Evolutionary conservation across 2,888 invertebrate genomes (phyloP).

Genomic region (Hirtodrosophila alboralis): DNA sequence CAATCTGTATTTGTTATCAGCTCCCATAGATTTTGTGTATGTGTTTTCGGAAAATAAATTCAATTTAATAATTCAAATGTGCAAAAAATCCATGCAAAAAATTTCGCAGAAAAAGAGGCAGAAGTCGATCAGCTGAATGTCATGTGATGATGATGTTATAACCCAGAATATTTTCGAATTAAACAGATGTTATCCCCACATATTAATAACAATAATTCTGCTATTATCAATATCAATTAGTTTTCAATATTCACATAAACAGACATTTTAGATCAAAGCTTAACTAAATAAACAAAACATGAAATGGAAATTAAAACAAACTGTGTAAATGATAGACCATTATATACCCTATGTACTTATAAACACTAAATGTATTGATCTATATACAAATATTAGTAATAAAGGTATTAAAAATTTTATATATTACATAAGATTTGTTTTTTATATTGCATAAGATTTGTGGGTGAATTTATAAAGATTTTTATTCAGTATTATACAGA

Average conservation of each 20-base stretch:
- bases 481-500: no score
- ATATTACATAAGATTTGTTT: no score
- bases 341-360: constrained; percentile 7
- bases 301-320: no score
- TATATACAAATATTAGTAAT: no score
- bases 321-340: not conserved
- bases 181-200: constrained; percentile 11
- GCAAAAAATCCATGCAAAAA: constrained; percentile 29
- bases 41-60: constrained; percentile 28
- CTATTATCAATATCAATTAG: constrained; percentile 5
- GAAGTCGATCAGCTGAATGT: constrained; percentile 28
- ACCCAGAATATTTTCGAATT: constrained; percentile 1
- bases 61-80: constrained; percentile 40
- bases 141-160: constrained; percentile 33
- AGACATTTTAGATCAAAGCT: constrained; percentile 9
- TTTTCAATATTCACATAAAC: not conserved
- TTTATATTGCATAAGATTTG: no score
- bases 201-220: constrained; percentile 3
- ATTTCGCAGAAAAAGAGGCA: not conserved
- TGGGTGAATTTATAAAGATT: no score
- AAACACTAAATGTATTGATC: no score
- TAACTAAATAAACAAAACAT: not conserved
- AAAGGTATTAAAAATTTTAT: no score
- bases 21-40: constrained; percentile 15
- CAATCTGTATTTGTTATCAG: constrained; percentile 46